A percentile compares a stretch with the other conserved stretches of the same genome.
These are phyloP conservation scores for Drosophila putrida DNA, from an alignment of 2,888 invertebrate genomes.

Conservation along the genomic window DNA sequence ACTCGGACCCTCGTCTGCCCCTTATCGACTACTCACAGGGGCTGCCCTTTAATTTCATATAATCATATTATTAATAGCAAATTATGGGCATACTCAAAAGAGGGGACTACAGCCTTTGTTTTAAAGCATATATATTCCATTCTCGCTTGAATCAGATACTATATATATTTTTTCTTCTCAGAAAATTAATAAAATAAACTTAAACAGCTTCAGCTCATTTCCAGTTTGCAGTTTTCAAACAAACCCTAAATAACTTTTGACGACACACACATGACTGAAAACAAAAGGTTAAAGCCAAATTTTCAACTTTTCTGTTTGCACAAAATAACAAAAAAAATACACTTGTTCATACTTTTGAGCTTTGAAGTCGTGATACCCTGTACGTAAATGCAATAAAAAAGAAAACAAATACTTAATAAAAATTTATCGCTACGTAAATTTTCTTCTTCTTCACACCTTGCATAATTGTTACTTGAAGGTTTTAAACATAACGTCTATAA, in stretches of 20 bases:
- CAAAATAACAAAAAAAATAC: neutral
- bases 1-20: neutral
- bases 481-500: neutral
- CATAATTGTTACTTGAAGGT: too few relatives aligned
- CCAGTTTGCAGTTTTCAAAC: slow-evolving; percentile 33
- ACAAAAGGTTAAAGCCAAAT: slow-evolving; percentile 21
- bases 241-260: slow-evolving; percentile 34
- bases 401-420: neutral
- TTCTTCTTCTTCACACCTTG: neutral
- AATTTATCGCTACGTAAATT: neutral
- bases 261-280: slow-evolving; percentile 22
- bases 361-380: neutral
- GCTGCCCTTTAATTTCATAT: slow-evolving; percentile 34
- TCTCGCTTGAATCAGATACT: neutral
- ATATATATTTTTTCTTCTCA: slow-evolving; percentile 2
- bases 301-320: slow-evolving; percentile 36
- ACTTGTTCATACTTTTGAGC: too few relatives aligned
- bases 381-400: neutral
- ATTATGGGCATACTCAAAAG: slow-evolving; percentile 2
- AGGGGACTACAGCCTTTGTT: slow-evolving; percentile 1
- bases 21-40: slow-evolving; percentile 10
- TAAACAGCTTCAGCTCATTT: slow-evolving; percentile 32
- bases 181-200: slow-evolving; percentile 19
- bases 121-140: slow-evolving; percentile 1
- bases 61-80: slow-evolving; percentile 67